Evolutionary conservation across 2,113 vertebrate genomes (phyloP), one percentile per base, ranked within the genome.

Genomic region (Gobius niger): DNA sequence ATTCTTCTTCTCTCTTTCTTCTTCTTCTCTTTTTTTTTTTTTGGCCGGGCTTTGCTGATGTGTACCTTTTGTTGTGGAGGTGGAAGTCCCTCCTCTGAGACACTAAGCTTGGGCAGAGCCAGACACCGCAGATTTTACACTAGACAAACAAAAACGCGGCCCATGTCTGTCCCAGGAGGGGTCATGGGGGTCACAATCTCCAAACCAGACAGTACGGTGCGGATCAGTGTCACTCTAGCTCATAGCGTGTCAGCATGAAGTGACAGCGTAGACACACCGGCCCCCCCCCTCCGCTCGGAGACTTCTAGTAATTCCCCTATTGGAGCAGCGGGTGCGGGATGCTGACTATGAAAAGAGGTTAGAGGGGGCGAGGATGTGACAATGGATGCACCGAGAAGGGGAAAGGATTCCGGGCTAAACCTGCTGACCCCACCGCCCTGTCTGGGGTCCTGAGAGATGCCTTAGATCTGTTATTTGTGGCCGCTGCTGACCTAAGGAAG

Each of bases 201-300:
- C 50, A 63, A 67, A 74, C 78, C 82, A 78, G 88, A 89, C 83
- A 77, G 73, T 60, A 65, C 42, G 73, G 80, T 65, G 67, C 73
- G 80, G 88, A 80, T 89, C 84, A 85, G 86, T 87, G 90, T 91
- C 90, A 90, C 85, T 89, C 86, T 71, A 50, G 78, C 87, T 87
- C 78, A 85, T 66, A 88, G 85, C 80, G 84, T 89, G 88, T 89
- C 87, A 90, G 82, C 80, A 67, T 91, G 88, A 90, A 86, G 84
- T 89, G 87, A 89, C 85, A 86, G 81, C 71, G 82, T 74, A 77
- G 80, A 82, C 82, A 73, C 65, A 80, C 74, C 68, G 49, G 54
- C 65, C 72, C 14, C 24, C 24, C 24, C 24, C 24, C 40, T 64
- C 67, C 59, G 14, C 70, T 52, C 59, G 57, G 42, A 62, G 54